Evolutionary conservation across 2,888 invertebrate genomes (phyloP).

Genomic region (Odontothrips loti): DNA sequence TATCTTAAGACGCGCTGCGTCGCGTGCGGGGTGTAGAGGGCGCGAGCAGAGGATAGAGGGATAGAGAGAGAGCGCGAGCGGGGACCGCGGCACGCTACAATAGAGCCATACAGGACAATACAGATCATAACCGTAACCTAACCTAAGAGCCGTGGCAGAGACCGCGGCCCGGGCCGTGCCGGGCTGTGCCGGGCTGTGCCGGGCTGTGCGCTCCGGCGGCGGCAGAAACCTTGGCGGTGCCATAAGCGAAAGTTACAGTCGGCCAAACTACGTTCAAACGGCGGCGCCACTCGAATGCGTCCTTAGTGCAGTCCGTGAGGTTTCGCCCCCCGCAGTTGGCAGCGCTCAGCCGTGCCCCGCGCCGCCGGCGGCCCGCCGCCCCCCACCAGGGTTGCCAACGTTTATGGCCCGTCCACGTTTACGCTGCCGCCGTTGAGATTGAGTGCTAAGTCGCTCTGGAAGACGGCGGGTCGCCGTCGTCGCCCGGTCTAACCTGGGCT

Average conservation of each 20-base stretch:
- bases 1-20: not conserved
- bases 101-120: conserved; percentile 24
- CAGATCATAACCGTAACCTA: conserved; percentile 22
- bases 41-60: not conserved
- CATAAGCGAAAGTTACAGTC: conserved; percentile 25
- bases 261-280: conserved; percentile 19
- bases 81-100: not conserved
- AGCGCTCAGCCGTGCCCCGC: no score
- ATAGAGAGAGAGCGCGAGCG: no score
- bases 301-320: conserved; percentile 8
- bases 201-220: not conserved
- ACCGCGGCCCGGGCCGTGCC: not conserved
- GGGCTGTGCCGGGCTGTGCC: no score
- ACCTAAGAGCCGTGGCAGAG: conserved; percentile 15
- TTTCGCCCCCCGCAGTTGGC: not conserved
- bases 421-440: not conserved
- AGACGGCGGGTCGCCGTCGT: not conserved
- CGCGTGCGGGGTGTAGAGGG: not conserved
- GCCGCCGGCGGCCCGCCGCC: no score
- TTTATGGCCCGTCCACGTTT: not conserved
- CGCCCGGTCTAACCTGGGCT: not conserved
- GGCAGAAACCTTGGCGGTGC: not conserved
- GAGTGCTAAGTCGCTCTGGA: not conserved
- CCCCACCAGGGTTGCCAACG: not conserved
- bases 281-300: conserved; percentile 2